Evolutionary conservation across 2,113 vertebrate genomes (phyloP), one percentile per base, ranked within the genome.

Genomic region (Mormyrus iriodes): DNA sequence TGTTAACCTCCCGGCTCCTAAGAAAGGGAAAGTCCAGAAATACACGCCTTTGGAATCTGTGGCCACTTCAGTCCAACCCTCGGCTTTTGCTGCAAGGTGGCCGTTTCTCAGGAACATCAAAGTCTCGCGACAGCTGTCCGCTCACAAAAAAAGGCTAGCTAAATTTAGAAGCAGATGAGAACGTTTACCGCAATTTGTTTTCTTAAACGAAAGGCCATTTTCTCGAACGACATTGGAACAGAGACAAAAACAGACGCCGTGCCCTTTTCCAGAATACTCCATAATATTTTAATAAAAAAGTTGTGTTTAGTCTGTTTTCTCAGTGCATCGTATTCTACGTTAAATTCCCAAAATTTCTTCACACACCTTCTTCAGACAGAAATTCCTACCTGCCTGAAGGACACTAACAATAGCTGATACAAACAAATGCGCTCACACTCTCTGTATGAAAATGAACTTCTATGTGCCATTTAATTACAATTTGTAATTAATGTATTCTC

Each of bases 401-500:
- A 69, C 24, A 49, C 0, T n/a, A 24, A 35, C 21, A n/a, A n/a
- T n/a, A n/a, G n/a, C n/a, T n/a, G n/a, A n/a, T n/a, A 88, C 24
- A 53, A 31, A 49, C 17, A 87, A 24, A 69, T 12, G 17, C 1
- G 0, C 49, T 55, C 12, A 15, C 9, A 35, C 48, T 55, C 15
- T 48, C 21, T 10, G 21, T 35, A 53, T 86, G n/a, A 39, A 21
- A n/a, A 35, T 31, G 7, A 86, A 55, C 24, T 19, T 51, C 46
- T 21, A 7, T 86, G 51, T 86, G n/a, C 35, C 6, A 15, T 42
- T 76, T 39, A 53, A 86, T 53, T 86, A 35, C 7, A 35, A 52
- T 86, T 55, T 31, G 31, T 86, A 55, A 86, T 52, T 86, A 53
- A 87, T 79, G n/a, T 89, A 92, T 93, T 93, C 88, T 92, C 89